Evolutionary conservation across 2,888 invertebrate species (phyloP), one percentile per base, ranked within the genome.

Genomic region (Hirtodrosophila duncani): DNA sequence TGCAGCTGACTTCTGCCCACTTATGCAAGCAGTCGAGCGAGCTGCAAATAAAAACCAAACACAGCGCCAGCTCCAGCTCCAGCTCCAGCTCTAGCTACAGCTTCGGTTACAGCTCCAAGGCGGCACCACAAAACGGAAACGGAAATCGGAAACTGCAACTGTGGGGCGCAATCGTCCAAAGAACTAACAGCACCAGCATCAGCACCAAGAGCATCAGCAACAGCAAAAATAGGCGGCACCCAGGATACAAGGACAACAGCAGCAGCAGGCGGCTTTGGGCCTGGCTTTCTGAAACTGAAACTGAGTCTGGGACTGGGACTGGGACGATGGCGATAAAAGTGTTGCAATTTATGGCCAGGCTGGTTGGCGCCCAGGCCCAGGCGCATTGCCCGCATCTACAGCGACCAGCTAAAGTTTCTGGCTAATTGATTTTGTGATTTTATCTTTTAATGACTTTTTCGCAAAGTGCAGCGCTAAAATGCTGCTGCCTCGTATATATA

Each of bases 391-490:
- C 4, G 11, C 16, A 5, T 8, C 6, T 30, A 34, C 16, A 18
- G 48, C 52, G 39, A 24, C 45, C 62, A 65, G 64, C 72, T 63
- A 65, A 77, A 75, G 65, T 81, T 79, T 81, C 72, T 77, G 66
- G 80, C 81, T 79, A 79, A 79, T 79, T 79, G 79, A 79, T 81
- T 81, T 81, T 81, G 68, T 51, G 79, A 81, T 79, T 79, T 79
- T 81, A 79, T 79, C 81, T 77, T 79, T 79, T 79, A 79, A 79
- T 79, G 77, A 79, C 66, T 79, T 79, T 80, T 79, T 68, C 59
- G 53, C 45, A 63, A 58, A 74, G 70, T 67, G 55, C 63, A 63
- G 27, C 43, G 52, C 60, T 57, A 34, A 64, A 67, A 62, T 29
- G 46, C 14, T 17, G 36, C 26, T 30, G 20, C 20, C 33, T 26